Evolutionary conservation across 2,888 invertebrate genomes (phyloP).

Genomic region (Scrobipalpa atriplicella): DNA sequence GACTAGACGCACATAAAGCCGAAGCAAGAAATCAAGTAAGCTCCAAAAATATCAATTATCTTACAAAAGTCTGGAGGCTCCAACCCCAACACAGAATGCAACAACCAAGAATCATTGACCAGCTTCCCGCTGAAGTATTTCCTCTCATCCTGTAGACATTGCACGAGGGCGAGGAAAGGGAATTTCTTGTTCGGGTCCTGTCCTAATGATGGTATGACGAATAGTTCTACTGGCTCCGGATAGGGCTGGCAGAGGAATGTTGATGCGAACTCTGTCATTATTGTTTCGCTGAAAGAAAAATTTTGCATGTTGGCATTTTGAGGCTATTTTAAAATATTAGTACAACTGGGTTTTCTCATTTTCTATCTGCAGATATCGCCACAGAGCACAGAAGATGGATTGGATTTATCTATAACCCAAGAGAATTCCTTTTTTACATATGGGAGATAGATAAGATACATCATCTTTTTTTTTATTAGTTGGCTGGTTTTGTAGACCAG

Average conservation of each 20-base stretch:
- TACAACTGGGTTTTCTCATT: no score
- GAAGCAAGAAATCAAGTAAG: no score
- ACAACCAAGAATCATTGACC: conserved; percentile 83
- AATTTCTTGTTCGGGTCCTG: conserved; percentile 64
- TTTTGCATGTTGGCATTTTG: no score
- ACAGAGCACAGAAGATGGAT: no score
- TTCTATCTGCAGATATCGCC: no score
- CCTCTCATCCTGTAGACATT: conserved; percentile 62
- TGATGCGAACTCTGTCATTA: conserved; percentile 83
- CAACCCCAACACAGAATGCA: conserved; percentile 86
- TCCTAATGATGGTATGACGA: conserved; percentile 87
- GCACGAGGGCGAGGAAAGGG: conserved; percentile 78
- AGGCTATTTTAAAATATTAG: no score
- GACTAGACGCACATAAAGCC: no score
- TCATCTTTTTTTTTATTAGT: no score
- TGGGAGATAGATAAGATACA: no score
- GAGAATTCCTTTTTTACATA: no score
- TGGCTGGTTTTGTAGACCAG: no score
- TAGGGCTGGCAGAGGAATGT: conserved; percentile 86
- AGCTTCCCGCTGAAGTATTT: conserved; percentile 74
- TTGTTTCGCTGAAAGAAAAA: conserved; percentile 57
- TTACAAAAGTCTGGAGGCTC: conserved; percentile 86
- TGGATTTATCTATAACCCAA: no score
- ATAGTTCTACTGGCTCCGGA: conserved; percentile 86
- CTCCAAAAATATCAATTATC: conserved; percentile 40